Evolutionary conservation across 1,140 invertebrate genomes (phyloP).

Genomic region (Zeugodacus cucurbitae): DNA sequence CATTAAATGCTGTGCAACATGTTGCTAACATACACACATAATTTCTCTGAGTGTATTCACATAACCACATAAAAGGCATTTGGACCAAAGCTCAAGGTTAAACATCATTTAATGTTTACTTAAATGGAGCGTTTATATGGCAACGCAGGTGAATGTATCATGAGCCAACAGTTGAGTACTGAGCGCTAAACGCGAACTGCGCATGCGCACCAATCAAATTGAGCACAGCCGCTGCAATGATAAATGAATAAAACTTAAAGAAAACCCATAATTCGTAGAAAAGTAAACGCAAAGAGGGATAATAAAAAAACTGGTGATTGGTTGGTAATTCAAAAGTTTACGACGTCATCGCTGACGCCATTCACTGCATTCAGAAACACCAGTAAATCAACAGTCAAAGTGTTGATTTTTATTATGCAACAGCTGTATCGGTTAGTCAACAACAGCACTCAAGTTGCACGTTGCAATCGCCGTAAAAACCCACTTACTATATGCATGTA

Average conservation of each 20-base stretch:
- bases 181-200: background rate
- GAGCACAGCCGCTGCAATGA: background rate
- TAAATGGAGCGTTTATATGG: background rate
- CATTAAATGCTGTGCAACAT: too few relatives aligned
- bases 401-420: slow-evolving; percentile 1
- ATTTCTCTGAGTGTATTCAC: background rate
- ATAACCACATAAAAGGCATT: background rate
- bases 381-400: background rate
- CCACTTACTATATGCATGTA: too few relatives aligned
- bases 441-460: background rate
- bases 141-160: background rate
- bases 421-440: background rate
- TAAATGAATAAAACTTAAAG: background rate
- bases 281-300: background rate
- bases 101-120: background rate
- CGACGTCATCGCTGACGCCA: slow-evolving; percentile 15
- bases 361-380: background rate
- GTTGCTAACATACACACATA: background rate
- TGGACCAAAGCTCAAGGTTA: background rate
- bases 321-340: background rate
- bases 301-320: background rate
- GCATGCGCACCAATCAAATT: background rate
- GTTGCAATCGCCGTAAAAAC: slow-evolving; percentile 26
- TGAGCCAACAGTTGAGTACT: background rate
- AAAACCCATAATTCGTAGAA: background rate